Conservation (phyloP, 2,113 vertebrate genomes). For the Colossoma macropomum region DNA sequence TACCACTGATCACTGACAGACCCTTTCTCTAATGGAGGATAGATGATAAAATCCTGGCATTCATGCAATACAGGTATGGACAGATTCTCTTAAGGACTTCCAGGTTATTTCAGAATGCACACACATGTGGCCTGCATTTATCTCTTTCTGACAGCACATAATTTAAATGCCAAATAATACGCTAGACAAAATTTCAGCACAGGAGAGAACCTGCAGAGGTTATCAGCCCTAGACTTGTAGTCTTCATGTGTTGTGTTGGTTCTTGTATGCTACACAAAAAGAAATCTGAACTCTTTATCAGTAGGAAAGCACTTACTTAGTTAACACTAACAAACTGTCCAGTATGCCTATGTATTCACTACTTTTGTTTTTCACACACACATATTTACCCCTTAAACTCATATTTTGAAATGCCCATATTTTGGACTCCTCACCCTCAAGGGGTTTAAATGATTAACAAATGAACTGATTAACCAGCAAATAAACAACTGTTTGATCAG, state of each 20-base stretch:
- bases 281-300: neutral
- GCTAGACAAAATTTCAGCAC: neutral
- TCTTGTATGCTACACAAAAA: neutral
- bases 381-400: neutral
- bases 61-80: conserved; percentile 5
- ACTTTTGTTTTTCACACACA: neutral
- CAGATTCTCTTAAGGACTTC: conserved; percentile 22
- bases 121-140: conserved; percentile 34
- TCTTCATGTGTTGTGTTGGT: neutral
- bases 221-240: too few relatives aligned
- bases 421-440: too few relatives aligned
- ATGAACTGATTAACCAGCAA: too few relatives aligned
- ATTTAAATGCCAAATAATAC: conserved; percentile 29
- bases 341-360: neutral
- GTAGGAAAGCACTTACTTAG: neutral
- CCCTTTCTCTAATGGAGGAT: neutral
- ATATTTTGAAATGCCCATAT: too few relatives aligned
- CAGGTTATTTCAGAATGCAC: conserved; percentile 10
- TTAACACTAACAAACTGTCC: neutral
- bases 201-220: neutral
- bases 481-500: too few relatives aligned
- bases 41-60: conserved; percentile 13
- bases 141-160: conserved; percentile 32
- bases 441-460: too few relatives aligned
- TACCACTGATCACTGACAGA: conserved; percentile 12